phyloP scores from a whole-genome alignment of 1,140 invertebrate genomes.

The Drosophila teissieri region DNA sequence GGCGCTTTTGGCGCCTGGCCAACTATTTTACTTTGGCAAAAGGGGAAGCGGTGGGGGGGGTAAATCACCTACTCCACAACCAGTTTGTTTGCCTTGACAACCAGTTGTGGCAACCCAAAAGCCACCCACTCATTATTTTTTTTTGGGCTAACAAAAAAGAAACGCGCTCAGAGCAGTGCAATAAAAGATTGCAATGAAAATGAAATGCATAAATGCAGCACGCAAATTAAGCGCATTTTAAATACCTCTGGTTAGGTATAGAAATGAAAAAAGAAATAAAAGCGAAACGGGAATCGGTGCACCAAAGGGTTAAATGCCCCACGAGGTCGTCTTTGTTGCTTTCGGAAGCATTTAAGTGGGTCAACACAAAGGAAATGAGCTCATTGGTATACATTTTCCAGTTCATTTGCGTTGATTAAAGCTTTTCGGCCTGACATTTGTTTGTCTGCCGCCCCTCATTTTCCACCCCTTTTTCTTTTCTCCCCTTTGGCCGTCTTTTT shows the following conservation, averaged over 20 bases:
- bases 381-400: slow-evolving; percentile 80
- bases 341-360: slow-evolving; percentile 59
- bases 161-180: slow-evolving; percentile 4
- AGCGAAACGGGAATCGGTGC: slow-evolving; percentile 4
- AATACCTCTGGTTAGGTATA: slow-evolving; percentile 43
- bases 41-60: neutral
- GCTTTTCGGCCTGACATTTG: slow-evolving; percentile 47
- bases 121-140: slow-evolving; percentile 28
- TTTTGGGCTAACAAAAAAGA: slow-evolving; percentile 5
- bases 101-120: slow-evolving; percentile 54
- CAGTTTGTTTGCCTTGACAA: slow-evolving; percentile 69
- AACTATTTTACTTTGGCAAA: slow-evolving; percentile 42
- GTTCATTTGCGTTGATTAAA: slow-evolving; percentile 82
- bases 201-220: slow-evolving; percentile 46
- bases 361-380: slow-evolving; percentile 75
- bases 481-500: slow-evolving; percentile 3
- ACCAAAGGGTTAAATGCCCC: slow-evolving; percentile 67
- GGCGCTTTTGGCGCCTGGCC: slow-evolving; percentile 59
- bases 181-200: slow-evolving; percentile 70
- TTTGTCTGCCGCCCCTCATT: slow-evolving; percentile 25
- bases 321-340: slow-evolving; percentile 69
- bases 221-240: slow-evolving; percentile 68
- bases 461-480: slow-evolving; percentile 1
- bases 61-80: slow-evolving; percentile 57
- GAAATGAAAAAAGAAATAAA: neutral